Evolutionary conservation across 35 echinoderm and acorn worm species (phyloP), one percentile per base, ranked within the genome.

Genomic region (Anneissia japonica): DNA sequence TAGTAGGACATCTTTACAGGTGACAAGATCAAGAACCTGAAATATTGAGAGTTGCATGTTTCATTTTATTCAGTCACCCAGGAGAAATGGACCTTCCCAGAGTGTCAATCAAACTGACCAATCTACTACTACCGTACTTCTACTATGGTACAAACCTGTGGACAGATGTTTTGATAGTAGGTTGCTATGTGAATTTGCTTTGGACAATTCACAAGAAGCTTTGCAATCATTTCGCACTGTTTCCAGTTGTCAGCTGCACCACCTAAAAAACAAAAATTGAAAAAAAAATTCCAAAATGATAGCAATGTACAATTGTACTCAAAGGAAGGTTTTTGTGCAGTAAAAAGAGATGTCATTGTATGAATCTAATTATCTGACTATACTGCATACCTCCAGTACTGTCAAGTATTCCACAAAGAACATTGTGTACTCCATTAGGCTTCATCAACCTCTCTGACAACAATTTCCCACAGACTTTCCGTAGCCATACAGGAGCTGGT

Each of bases 221-320:
- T 83, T 16, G 91, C 86, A 31, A 97, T 79, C n/a, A 88, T 92
- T 79, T 93, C 91, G 89, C 95, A 97, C 41, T 82, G 88, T 40
- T 83, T 46, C 95, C 91, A 97, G 72, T 91, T 76, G 5, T 37
- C 40, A 43, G 40, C 4, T 6, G 4, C 51, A 64, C 26, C 51
- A 64, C 51, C 51, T 64, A 23, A 64, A 43, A 43, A 64, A 26
- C 10, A 64, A 64, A 11, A 64, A 26, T 11, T 6, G 40, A 43
- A 43, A 43, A 43, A 4, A 43, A 6, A 26, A 64, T 11, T 64
- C 21, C 26, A n/a, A n/a, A n/a, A n/a, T n/a, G n/a, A n/a, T n/a
- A n/a, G n/a, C n/a, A n/a, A n/a, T n/a, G n/a, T n/a, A n/a, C n/a
- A n/a, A n/a, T n/a, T n/a, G n/a, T n/a, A n/a, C n/a, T n/a, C n/a